phyloP scores from a whole-genome alignment of 1,140 invertebrate genomes.

The Zophobas atratus region DNA sequence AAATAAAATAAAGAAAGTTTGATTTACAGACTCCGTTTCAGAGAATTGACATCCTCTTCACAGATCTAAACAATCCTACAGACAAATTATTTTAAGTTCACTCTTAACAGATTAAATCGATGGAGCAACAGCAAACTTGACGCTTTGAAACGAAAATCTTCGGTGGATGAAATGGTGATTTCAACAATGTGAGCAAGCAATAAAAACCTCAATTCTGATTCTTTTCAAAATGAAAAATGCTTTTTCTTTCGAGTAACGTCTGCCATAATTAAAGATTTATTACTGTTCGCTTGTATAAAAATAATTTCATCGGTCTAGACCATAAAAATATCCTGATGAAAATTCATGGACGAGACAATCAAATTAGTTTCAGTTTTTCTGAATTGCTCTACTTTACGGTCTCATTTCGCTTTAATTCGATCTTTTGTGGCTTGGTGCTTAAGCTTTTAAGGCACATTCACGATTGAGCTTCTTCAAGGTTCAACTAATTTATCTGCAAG shows the following conservation, averaged over 20 bases:
- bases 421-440: slow-evolving; percentile 29
- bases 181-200: slow-evolving; percentile 13
- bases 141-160: slow-evolving; percentile 4
- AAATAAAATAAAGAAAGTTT: slow-evolving; percentile 39
- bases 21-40: slow-evolving; percentile 28
- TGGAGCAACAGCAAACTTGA: slow-evolving; percentile 32
- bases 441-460: slow-evolving; percentile 2
- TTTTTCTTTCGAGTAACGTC: background rate
- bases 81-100: slow-evolving; percentile 40
- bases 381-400: slow-evolving; percentile 3
- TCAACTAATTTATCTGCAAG: slow-evolving; percentile 43
- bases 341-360: slow-evolving; percentile 24
- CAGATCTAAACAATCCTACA: slow-evolving; percentile 32
- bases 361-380: slow-evolving; percentile 31
- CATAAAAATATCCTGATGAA: slow-evolving; percentile 25
- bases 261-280: slow-evolving; percentile 31
- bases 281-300: slow-evolving; percentile 17
- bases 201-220: slow-evolving; percentile 12
- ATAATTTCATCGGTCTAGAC: background rate
- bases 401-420: slow-evolving; percentile 36
- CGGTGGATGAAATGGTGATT: slow-evolving; percentile 22
- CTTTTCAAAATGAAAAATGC: slow-evolving; percentile 12
- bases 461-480: slow-evolving; percentile 16
- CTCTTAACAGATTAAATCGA: slow-evolving; percentile 41
- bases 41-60: slow-evolving; percentile 35